Percentiles rank a stretch among this genome's conserved stretches.
Conservation (phyloP, 2,888 invertebrate species). For the Venusia cambrica region DNA sequence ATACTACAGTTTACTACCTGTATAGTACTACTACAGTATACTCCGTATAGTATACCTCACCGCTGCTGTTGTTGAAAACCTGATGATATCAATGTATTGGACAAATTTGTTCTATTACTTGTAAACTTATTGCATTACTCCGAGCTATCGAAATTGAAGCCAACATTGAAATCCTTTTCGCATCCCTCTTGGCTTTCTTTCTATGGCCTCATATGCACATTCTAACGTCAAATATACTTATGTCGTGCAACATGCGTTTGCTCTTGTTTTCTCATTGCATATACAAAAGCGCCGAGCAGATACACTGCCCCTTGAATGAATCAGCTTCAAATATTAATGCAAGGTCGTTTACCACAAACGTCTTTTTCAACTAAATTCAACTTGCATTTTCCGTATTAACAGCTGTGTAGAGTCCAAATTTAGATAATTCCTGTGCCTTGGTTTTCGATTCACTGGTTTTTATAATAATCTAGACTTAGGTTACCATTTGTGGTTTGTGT, state of each 20-base stretch:
- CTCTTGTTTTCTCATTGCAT: constrained; percentile 38
- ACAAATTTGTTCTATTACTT: no score
- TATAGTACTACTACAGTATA: no score
- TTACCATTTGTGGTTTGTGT: constrained; percentile 45
- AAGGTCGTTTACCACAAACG: constrained; percentile 37
- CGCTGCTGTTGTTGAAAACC: no score
- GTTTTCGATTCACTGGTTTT: constrained; percentile 25
- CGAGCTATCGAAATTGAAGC: no score
- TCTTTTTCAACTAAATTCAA: constrained; percentile 20
- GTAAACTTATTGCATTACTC: no score
- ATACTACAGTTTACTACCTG: no score
- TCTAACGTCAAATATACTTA: constrained; percentile 22
- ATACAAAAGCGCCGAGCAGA: constrained; percentile 48
- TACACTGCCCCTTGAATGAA: constrained; percentile 51
- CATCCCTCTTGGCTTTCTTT: no score
- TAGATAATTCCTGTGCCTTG: constrained; percentile 15
- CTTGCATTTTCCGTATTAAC: constrained; percentile 29
- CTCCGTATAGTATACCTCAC: no score
- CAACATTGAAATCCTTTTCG: no score
- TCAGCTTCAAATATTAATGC: constrained; percentile 35
- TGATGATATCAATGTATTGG: no score
- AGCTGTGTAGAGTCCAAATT: constrained; percentile 31
- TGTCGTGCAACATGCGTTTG: constrained; percentile 36
- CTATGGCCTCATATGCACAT: no score
- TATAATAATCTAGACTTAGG: constrained; percentile 36